A percentile compares a stretch with the other conserved stretches of the same genome.
These are phyloP conservation scores for Tetramorium bicarinatum DNA, from an alignment of 2,888 invertebrate genomes.

Conservation along the genomic window DNA sequence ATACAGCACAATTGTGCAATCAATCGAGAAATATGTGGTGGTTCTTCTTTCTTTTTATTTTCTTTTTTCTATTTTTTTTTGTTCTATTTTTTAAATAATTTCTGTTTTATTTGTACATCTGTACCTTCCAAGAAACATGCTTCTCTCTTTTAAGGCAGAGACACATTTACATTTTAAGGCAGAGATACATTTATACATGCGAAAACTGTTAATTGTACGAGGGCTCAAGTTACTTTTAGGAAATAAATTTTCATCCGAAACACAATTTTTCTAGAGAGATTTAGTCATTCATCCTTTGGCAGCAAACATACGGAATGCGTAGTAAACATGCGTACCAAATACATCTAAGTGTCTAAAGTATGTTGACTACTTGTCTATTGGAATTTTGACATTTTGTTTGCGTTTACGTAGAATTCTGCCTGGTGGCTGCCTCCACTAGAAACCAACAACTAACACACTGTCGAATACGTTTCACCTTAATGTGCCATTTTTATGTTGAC, in stretches of 20 bases:
- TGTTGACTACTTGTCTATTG: not conserved
- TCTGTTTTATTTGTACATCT: conserved; percentile 28
- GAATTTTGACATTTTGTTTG: conserved; percentile 1
- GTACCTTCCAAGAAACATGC: conserved; percentile 15
- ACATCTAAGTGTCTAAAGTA: not conserved
- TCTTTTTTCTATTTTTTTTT: not conserved
- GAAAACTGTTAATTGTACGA: conserved; percentile 65
- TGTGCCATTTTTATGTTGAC: conserved; percentile 60
- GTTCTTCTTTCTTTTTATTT: too few relatives aligned
- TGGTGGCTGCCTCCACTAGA: conserved; percentile 57
- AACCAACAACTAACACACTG: conserved; percentile 63
- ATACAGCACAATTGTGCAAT: conserved; percentile 16
- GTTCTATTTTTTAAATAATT: conserved; percentile 28
- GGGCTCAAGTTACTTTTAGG: conserved; percentile 79
- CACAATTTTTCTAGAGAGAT: conserved; percentile 74
- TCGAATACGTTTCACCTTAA: conserved; percentile 64
- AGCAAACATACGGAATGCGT: conserved; percentile 62
- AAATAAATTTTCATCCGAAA: conserved; percentile 66
- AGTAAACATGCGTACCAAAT: not conserved
- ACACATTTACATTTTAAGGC: conserved; percentile 58
- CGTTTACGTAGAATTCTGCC: conserved; percentile 39
- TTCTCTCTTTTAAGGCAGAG: conserved; percentile 53
- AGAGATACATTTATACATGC: conserved; percentile 59
- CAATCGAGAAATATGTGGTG: not conserved
- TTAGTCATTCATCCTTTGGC: conserved; percentile 61